Evolutionary conservation across 2,113 vertebrate genomes (phyloP).

Genomic region (Tetraodon nigroviridis): DNA sequence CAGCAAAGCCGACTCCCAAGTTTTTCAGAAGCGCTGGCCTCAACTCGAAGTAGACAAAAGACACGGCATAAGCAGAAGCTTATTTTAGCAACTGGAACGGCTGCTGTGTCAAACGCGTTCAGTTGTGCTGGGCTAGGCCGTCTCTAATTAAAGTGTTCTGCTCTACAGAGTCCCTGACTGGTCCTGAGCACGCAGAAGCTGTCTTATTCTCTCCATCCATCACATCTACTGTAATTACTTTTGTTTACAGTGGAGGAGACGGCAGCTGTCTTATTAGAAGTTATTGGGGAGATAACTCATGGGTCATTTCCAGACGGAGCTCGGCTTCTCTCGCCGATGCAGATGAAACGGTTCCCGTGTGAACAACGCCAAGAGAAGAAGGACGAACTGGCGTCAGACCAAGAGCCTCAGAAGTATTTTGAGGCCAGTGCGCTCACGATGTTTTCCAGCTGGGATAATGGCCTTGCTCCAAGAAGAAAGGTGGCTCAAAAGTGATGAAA

Average conservation of each 20-base stretch:
- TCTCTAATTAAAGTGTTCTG: constrained; percentile 76
- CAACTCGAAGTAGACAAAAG: constrained; percentile 46
- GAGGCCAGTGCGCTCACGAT: constrained; percentile 15
- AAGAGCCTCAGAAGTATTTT: constrained; percentile 46
- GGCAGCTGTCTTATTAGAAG: constrained; percentile 70
- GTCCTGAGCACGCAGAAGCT: constrained; percentile 66
- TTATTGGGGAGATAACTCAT: constrained; percentile 73
- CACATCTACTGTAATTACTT: constrained; percentile 75
- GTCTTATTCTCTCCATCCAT: constrained; percentile 68
- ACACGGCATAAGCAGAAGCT: constrained; percentile 46
- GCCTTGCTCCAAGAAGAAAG: constrained; percentile 29
- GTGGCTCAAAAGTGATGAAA: constrained; percentile 26
- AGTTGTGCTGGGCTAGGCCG: constrained; percentile 57
- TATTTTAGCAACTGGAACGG: constrained; percentile 57
- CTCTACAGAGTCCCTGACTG: constrained; percentile 59
- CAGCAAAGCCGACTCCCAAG: too few species aligned
- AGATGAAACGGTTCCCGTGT: constrained; percentile 65
- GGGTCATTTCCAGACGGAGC: constrained; percentile 61
- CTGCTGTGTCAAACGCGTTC: constrained; percentile 63
- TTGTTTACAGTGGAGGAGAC: constrained; percentile 74
- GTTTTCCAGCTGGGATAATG: constrained; percentile 23
- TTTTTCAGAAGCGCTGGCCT: constrained; percentile 26
- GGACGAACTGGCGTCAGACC: constrained; percentile 49
- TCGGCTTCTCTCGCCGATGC: constrained; percentile 56
- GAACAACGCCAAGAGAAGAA: constrained; percentile 35